These are phyloP conservation scores for Danio rerio DNA, from an alignment of 2,113 vertebrate species.

Conservation along the genomic window DNA sequence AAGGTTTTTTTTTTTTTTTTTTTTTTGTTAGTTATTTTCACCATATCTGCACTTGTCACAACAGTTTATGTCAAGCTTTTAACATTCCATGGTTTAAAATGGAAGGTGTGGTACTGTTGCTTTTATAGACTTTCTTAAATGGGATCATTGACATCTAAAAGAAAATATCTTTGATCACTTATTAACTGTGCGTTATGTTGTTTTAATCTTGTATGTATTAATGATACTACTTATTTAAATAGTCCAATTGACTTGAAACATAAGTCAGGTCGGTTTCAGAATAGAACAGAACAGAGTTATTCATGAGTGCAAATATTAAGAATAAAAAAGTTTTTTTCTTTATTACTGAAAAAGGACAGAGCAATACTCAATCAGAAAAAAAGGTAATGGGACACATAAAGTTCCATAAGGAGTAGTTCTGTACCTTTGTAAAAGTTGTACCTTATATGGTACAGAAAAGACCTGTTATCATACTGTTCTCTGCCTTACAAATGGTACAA, in stretches of 20 bases:
- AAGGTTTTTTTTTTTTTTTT: not conserved
- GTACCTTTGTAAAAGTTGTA: too few species aligned
- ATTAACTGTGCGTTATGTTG: not conserved
- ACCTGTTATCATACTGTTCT: too few species aligned
- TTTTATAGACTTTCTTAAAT: not conserved
- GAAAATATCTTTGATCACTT: conserved; percentile 1
- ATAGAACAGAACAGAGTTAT: too few species aligned
- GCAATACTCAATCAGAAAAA: too few species aligned
- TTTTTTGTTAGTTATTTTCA: conserved; percentile 15
- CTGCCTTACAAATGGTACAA: too few species aligned
- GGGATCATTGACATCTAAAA: not conserved
- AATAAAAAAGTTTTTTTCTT: too few species aligned
- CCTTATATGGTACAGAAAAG: too few species aligned
- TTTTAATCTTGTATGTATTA: not conserved
- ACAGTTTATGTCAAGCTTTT: conserved; percentile 11
- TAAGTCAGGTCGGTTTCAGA: not conserved
- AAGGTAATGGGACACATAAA: too few species aligned
- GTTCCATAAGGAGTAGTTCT: too few species aligned
- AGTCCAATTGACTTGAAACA: not conserved
- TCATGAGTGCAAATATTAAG: too few species aligned
- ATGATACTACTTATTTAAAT: not conserved
- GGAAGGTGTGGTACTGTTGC: conserved; percentile 6
- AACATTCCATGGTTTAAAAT: not conserved
- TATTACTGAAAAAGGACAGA: too few species aligned
- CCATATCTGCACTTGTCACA: conserved; percentile 30